Conservation (phyloP, 2,888 invertebrate species). For the Drosophila pseudotalamancana region DNA sequence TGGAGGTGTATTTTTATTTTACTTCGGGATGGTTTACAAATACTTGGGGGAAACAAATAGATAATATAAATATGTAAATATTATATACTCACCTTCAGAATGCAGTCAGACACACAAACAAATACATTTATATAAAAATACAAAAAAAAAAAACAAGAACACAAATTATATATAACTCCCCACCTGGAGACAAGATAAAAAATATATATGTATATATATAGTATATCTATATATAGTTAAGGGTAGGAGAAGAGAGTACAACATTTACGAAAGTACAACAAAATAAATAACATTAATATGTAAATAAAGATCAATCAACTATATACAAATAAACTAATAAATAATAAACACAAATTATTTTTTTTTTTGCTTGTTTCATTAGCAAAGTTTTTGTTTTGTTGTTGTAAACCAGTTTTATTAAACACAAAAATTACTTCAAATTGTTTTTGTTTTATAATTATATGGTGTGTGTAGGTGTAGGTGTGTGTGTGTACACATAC, state of each 20-base stretch:
- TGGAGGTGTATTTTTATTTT: neutral
- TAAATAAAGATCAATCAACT: constrained; percentile 32
- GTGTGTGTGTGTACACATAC: constrained; percentile 46
- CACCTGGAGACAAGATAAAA: constrained; percentile 38
- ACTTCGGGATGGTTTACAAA: constrained; percentile 27
- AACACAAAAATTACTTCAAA: constrained; percentile 76
- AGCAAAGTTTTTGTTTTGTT: constrained; percentile 54
- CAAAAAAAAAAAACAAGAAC: constrained; percentile 35
- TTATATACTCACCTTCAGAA: constrained; percentile 42
- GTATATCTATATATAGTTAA: constrained; percentile 29
- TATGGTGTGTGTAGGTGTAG: constrained; percentile 18
- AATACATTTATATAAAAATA: constrained; percentile 3
- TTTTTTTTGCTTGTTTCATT: constrained; percentile 54
- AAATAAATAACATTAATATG: constrained; percentile 7
- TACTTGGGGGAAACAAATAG: neutral
- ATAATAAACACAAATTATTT: constrained; percentile 53
- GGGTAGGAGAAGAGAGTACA: constrained; percentile 36
- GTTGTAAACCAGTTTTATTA: constrained; percentile 66
- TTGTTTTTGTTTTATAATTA: constrained; percentile 51
- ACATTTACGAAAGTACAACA: constrained; percentile 43
- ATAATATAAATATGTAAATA: neutral
- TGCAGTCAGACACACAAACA: constrained; percentile 28
- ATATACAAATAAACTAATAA: constrained; percentile 56
- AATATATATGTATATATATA: constrained; percentile 29
- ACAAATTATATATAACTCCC: constrained; percentile 12